These are phyloP conservation scores for Labroides dimidiatus DNA, from an alignment of 2,797 vertebrate genomes.

Conservation along the genomic window DNA sequence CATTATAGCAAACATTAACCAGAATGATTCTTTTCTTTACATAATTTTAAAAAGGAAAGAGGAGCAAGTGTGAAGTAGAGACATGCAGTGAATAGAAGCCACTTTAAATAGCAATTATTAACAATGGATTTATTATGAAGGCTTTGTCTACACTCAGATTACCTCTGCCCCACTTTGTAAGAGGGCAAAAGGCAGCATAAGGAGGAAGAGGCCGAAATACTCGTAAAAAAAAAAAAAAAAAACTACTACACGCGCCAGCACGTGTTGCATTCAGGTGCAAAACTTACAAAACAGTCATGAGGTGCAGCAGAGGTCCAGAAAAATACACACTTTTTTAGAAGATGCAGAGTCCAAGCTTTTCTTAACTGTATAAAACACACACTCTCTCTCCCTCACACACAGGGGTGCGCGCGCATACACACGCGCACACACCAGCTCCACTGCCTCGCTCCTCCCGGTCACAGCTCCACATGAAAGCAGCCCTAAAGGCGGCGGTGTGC, in stretches of 20 bases:
- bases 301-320: conserved; percentile 10
- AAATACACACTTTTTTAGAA: neutral
- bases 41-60: no score
- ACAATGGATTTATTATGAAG: no score
- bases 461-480: conserved; percentile 51
- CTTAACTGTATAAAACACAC: conserved; percentile 17
- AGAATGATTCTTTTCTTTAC: no score
- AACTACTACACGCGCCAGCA: conserved; percentile 15
- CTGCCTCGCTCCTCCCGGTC: conserved; percentile 41
- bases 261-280: conserved; percentile 61
- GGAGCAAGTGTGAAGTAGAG: no score
- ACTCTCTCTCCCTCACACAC: neutral
- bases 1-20: no score
- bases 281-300: conserved; percentile 19
- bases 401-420: conserved; percentile 18
- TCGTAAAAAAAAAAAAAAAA: no score
- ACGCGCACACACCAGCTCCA: conserved; percentile 38
- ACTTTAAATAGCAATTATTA: no score
- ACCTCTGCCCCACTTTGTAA: no score
- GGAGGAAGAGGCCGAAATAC: neutral
- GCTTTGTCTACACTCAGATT: no score
- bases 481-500: conserved; percentile 49
- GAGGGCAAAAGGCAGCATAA: no score
- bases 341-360: conserved; percentile 7
- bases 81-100: no score